phyloP scores from a whole-genome alignment of 1,140 invertebrate species.

The Steinernema khuongi region DNA sequence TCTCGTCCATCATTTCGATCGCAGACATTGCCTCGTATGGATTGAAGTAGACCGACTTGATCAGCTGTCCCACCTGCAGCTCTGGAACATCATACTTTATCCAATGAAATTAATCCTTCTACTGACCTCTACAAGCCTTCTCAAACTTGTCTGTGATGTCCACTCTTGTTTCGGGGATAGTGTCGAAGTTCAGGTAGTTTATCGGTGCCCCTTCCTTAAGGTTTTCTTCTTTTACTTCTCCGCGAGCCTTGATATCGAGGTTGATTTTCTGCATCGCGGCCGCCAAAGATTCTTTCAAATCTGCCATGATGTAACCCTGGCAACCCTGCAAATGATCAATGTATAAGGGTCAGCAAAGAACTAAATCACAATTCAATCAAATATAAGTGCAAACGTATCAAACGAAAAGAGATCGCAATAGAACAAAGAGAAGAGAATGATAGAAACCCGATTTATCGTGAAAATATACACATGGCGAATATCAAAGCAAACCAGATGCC shows the following conservation, averaged over 20 bases:
- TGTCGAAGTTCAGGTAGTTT: background rate
- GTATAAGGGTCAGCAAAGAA: too few species aligned
- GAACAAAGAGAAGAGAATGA: too few species aligned
- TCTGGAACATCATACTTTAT: conserved; percentile 18
- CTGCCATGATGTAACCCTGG: too few species aligned
- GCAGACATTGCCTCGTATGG: conserved; percentile 98
- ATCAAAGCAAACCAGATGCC: too few species aligned
- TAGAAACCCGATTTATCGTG: too few species aligned
- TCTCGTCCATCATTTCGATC: conserved; percentile 99
- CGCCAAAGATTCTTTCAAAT: background rate
- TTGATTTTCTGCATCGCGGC: background rate
- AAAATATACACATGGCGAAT: too few species aligned
- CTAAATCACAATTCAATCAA: too few species aligned
- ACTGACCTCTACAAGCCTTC: background rate
- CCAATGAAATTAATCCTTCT: background rate
- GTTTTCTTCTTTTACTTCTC: background rate
- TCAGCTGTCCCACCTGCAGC: conserved; percentile 16
- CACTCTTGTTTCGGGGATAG: background rate
- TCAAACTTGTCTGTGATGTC: background rate
- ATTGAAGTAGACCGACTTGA: conserved; percentile 65
- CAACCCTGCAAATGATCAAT: too few species aligned
- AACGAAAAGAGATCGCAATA: too few species aligned
- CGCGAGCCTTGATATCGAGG: background rate
- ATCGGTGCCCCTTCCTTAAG: background rate
- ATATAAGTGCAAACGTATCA: too few species aligned